phyloP scores from a whole-genome alignment of 2,797 vertebrate genomes.

The Adelosebastes latens region DNA sequence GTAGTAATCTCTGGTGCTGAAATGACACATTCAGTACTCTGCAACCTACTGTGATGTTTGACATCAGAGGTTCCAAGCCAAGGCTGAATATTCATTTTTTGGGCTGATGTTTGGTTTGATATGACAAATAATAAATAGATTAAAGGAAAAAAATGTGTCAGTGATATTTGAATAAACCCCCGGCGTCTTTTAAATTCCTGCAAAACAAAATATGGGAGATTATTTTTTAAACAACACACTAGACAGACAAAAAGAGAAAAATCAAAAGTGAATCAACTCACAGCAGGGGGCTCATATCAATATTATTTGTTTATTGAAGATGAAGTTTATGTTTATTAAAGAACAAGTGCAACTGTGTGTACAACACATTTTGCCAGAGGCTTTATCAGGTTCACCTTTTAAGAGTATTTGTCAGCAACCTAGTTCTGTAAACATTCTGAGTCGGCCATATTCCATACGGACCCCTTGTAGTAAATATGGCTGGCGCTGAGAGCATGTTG shows the following conservation, averaged over 20 bases:
- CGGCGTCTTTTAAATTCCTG: neutral
- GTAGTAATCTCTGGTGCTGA: slow-evolving; percentile 22
- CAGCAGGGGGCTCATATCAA: neutral
- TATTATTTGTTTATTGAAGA: neutral
- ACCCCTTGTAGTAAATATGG: neutral
- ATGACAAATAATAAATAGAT: neutral
- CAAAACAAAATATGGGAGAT: neutral
- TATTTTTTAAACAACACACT: neutral
- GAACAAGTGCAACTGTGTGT: slow-evolving; percentile 3
- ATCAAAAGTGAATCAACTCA: neutral
- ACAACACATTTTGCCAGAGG: neutral
- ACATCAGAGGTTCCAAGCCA: neutral
- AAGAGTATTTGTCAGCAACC: slow-evolving; percentile 9
- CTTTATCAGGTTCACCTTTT: neutral
- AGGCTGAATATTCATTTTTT: neutral
- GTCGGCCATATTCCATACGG: neutral
- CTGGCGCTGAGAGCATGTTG: neutral
- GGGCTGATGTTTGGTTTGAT: neutral
- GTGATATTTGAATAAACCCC: neutral
- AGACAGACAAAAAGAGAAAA: neutral
- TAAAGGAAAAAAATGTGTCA: neutral
- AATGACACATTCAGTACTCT: neutral
- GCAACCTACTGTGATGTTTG: neutral
- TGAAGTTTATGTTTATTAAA: slow-evolving; percentile 15
- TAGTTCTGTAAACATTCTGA: slow-evolving; percentile 22